These are phyloP conservation scores for Scolopax rusticola DNA, from an alignment of 2,797 vertebrate species.

Conservation along the genomic window DNA sequence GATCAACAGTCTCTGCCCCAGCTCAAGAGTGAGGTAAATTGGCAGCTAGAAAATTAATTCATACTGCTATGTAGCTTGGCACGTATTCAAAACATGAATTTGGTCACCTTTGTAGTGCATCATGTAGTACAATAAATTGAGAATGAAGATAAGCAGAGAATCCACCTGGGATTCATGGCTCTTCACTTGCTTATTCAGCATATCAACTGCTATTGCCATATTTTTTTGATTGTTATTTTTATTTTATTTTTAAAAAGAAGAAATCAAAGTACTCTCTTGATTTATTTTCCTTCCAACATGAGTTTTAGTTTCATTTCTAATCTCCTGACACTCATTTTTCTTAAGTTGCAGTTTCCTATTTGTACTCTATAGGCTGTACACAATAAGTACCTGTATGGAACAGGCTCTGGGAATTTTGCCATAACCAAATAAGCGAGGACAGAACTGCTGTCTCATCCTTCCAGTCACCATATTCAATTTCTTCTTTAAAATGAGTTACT, in stretches of 20 bases:
- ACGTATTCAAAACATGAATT: neutral
- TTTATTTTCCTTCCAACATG: constrained; percentile 2
- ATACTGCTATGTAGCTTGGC: neutral
- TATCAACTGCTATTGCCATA: neutral
- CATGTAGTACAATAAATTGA: neutral
- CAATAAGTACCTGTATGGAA: neutral
- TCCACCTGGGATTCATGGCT: neutral
- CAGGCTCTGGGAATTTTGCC: constrained; percentile 24
- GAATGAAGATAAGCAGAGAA: constrained; percentile 8
- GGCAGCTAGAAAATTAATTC: neutral
- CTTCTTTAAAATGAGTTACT: constrained; percentile 3
- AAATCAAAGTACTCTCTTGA: neutral
- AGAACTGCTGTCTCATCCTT: constrained; percentile 13
- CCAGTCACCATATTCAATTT: neutral
- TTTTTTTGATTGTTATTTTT: neutral
- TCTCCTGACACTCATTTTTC: neutral
- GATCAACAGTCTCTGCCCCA: neutral
- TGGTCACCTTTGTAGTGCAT: neutral
- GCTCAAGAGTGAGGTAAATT: neutral
- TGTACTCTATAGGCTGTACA: neutral
- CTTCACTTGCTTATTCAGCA: constrained; percentile 14
- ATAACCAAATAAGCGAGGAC: constrained; percentile 17
- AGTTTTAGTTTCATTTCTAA: constrained; percentile 16
- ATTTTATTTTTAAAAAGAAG: constrained; percentile 46
- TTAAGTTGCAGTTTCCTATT: constrained; percentile 1